Conservation (phyloP, 2,888 invertebrate genomes). For the Drosophila macrothrix region DNA sequence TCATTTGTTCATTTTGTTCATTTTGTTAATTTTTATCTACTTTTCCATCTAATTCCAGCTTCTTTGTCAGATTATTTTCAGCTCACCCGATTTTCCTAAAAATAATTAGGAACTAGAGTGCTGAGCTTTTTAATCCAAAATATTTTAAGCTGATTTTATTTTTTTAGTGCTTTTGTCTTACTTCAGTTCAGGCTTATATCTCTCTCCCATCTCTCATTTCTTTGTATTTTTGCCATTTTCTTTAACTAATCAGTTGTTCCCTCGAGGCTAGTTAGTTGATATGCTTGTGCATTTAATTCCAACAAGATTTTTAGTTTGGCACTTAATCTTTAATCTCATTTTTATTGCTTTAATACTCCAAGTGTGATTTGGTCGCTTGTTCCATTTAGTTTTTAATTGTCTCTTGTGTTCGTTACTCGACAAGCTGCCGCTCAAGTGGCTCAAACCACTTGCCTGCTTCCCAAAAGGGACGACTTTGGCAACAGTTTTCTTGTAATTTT, state of each 20-base stretch:
- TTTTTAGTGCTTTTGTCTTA: not conserved
- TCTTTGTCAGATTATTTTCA: not conserved
- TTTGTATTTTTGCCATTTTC: not conserved
- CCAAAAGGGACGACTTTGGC: constrained; percentile 15
- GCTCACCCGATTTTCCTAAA: not conserved
- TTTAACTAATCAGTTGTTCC: not conserved
- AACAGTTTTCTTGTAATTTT: not conserved
- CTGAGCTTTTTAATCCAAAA: not conserved
- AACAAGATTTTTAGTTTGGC: constrained; percentile 7
- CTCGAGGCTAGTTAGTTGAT: constrained; percentile 5
- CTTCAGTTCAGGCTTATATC: not conserved
- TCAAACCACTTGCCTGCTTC: constrained; percentile 30
- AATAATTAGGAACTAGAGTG: not conserved
- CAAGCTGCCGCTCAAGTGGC: constrained; percentile 37
- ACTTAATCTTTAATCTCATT: constrained; percentile 17
- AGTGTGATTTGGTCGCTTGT: constrained; percentile 8
- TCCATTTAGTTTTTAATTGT: constrained; percentile 53
- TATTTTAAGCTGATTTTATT: not conserved
- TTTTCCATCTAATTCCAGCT: not conserved
- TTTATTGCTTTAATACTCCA: constrained; percentile 11
- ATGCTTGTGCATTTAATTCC: constrained; percentile 2
- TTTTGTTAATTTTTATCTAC: not conserved
- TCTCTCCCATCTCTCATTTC: not conserved
- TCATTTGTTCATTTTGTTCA: not conserved
- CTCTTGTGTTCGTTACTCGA: constrained; percentile 24